These are phyloP conservation scores for Galago senegalensis DNA, from an alignment of 2,797 vertebrate species.

Conservation along the genomic window DNA sequence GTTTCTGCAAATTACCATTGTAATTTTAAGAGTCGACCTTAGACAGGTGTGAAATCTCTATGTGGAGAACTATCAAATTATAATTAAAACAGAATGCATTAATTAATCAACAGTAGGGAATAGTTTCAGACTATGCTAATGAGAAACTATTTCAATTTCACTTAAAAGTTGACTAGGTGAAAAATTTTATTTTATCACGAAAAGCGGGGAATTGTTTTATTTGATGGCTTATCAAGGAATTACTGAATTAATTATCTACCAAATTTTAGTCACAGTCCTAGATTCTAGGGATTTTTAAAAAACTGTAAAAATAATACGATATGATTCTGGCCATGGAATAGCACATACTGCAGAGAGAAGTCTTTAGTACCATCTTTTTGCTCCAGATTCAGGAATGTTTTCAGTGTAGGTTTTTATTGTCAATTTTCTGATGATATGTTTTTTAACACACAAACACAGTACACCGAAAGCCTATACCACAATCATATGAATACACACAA, in stretches of 20 bases:
- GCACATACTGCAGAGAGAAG: background rate
- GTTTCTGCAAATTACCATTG: conserved; percentile 14
- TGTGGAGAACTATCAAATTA: background rate
- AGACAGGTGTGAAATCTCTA: conserved; percentile 39
- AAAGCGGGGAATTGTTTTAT: background rate
- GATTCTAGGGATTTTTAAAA: background rate
- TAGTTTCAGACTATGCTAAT: background rate
- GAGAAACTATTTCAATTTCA: conserved; percentile 40
- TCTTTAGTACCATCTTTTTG: background rate
- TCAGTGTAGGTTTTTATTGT: background rate
- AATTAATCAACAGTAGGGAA: conserved; percentile 56
- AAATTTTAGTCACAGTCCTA: background rate
- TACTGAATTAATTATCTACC: background rate
- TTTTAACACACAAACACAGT: background rate
- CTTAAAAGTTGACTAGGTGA: background rate
- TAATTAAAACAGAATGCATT: conserved; percentile 50
- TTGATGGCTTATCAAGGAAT: conserved; percentile 2
- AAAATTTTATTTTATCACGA: conserved; percentile 46
- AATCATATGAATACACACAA: background rate
- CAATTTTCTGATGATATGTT: background rate
- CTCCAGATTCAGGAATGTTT: background rate
- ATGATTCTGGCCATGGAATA: background rate
- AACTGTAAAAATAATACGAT: background rate
- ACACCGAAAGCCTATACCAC: background rate
- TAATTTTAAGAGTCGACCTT: background rate